Percentiles rank a stretch among this genome's conserved stretches.
phyloP scores from a whole-genome alignment of 1,140 invertebrate species.

The Procambarus virginalis region DNA sequence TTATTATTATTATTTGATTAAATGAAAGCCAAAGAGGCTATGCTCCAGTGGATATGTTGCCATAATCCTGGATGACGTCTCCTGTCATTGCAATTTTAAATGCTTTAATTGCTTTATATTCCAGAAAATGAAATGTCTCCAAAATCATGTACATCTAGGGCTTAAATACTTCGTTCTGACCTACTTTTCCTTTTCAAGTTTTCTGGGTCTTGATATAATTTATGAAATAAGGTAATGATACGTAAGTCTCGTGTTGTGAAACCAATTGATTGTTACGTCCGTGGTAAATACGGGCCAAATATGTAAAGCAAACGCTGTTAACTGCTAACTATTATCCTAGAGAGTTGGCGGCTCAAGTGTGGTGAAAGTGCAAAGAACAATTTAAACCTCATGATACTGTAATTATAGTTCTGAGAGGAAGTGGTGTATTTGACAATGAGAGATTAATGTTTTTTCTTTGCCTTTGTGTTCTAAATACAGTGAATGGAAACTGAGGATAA shows the following conservation, averaged over 20 bases:
- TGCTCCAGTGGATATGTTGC: constrained; percentile 6
- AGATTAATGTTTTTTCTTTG: too few species aligned
- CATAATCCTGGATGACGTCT: constrained; percentile 4
- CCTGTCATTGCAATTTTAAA: not conserved
- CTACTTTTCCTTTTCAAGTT: not conserved
- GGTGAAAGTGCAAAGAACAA: not conserved
- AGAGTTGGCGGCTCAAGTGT: not conserved
- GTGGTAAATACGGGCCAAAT: not conserved
- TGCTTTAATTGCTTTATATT: not conserved
- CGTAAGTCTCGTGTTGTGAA: not conserved
- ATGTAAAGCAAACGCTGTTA: not conserved
- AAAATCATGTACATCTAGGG: not conserved
- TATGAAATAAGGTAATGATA: not conserved
- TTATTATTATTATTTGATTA: not conserved
- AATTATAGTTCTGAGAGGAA: too few species aligned
- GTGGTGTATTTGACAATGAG: too few species aligned
- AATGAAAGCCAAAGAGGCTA: constrained; percentile 9
- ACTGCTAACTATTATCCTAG: not conserved
- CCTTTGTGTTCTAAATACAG: too few species aligned
- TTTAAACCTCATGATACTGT: not conserved
- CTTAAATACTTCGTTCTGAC: not conserved
- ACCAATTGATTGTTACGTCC: not conserved
- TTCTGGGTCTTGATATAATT: not conserved
- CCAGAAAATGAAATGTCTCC: not conserved
- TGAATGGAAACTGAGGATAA: too few species aligned